These are phyloP conservation scores for Mythimna ferrago DNA, from an alignment of 2,888 invertebrate species.

Conservation along the genomic window DNA sequence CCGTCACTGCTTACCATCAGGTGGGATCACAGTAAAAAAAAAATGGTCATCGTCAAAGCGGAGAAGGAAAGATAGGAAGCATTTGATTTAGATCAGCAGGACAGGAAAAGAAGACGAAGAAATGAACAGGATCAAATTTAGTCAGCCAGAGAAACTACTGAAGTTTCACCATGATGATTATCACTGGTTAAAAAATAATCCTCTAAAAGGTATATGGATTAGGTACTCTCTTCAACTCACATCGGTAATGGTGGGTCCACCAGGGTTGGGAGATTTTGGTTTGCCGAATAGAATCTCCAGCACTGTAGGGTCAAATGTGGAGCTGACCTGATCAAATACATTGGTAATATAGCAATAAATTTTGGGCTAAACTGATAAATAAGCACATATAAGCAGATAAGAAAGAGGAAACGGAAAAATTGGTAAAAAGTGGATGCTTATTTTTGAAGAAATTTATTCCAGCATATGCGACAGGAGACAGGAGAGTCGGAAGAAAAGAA, in stretches of 20 bases:
- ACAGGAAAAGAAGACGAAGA: neutral
- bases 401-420: too few species aligned
- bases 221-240: slow-evolving; percentile 34
- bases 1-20: too few species aligned
- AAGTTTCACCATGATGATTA: too few species aligned
- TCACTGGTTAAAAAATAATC: too few species aligned
- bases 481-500: too few species aligned
- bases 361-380: too few species aligned
- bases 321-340: slow-evolving; percentile 21
- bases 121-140: neutral
- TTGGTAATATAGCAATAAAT: neutral
- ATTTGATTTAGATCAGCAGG: neutral
- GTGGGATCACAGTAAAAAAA: neutral
- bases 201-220: neutral
- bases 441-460: too few species aligned
- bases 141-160: too few species aligned
- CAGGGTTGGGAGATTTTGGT: neutral
- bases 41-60: neutral
- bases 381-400: too few species aligned
- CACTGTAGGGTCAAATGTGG: neutral
- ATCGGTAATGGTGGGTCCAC: neutral
- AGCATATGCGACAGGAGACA: too few species aligned
- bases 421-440: too few species aligned
- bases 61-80: neutral
- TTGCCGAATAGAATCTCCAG: slow-evolving; percentile 23